Conservation (phyloP, 2,888 invertebrate genomes). For the Morpho helenor region DNA sequence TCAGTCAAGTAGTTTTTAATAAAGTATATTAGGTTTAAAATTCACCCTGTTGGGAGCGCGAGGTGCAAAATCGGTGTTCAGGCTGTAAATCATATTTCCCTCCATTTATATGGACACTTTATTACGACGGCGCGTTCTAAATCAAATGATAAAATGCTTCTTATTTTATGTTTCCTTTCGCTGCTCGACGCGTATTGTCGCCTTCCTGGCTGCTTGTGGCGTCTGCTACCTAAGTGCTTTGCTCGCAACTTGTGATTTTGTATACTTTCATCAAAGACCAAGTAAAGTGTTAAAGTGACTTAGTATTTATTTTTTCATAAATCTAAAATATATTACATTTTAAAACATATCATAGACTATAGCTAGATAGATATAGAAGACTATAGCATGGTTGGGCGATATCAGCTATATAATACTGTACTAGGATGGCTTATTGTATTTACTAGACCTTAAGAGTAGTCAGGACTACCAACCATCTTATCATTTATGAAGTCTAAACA, state of each 20-base stretch:
- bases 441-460: too few relatives aligned
- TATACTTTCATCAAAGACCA: constrained; percentile 32
- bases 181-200: constrained; percentile 63
- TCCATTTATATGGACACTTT: constrained; percentile 77
- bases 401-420: too few relatives aligned
- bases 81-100: constrained; percentile 71
- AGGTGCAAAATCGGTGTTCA: constrained; percentile 62
- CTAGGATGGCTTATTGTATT: too few relatives aligned
- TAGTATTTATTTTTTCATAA: constrained; percentile 2
- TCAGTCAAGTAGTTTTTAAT: not conserved
- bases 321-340: too few relatives aligned
- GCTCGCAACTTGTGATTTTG: constrained; percentile 34
- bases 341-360: too few relatives aligned
- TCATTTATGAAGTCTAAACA: too few relatives aligned
- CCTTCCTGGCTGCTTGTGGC: constrained; percentile 41
- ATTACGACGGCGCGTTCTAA: constrained; percentile 74
- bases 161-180: constrained; percentile 72
- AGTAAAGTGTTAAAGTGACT: constrained; percentile 15
- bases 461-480: too few relatives aligned
- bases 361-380: too few relatives aligned
- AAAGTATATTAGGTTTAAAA: constrained; percentile 10
- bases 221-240: constrained; percentile 38
- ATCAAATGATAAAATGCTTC: constrained; percentile 77
- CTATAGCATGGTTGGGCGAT: too few relatives aligned
- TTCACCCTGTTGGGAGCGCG: constrained; percentile 18